phyloP scores from a whole-genome alignment of 1,140 invertebrate species.

The Sarcophaga peregrina region DNA sequence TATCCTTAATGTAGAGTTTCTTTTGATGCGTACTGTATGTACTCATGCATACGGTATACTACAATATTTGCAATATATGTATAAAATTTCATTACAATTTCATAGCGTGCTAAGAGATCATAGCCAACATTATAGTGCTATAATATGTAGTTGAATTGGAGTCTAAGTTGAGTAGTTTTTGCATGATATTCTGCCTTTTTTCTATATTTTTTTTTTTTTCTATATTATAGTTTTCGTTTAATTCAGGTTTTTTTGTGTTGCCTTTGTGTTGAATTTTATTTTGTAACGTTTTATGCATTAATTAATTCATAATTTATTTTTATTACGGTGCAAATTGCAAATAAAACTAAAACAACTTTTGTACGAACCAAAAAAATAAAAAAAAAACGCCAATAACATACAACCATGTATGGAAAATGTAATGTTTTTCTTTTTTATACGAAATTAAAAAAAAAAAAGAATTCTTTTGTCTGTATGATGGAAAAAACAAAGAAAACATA shows the following conservation, averaged over 20 bases:
- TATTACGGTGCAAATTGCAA: conserved; percentile 62
- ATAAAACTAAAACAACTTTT: conserved; percentile 44
- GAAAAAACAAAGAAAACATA: too few species aligned
- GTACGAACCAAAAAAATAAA: too few species aligned
- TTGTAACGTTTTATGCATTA: conserved; percentile 51
- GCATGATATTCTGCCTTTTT: not conserved
- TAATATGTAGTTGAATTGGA: not conserved
- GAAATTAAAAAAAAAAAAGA: too few species aligned
- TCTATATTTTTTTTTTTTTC: too few species aligned
- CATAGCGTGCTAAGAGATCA: conserved; percentile 34
- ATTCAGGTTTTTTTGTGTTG: not conserved
- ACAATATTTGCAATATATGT: too few species aligned
- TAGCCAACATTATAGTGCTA: not conserved
- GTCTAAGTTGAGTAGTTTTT: conserved; percentile 23
- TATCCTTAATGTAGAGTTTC: too few species aligned
- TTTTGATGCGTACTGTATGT: too few species aligned
- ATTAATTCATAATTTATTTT: conserved; percentile 60
- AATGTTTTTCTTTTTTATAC: too few species aligned
- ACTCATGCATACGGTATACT: too few species aligned
- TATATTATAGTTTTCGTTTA: not conserved
- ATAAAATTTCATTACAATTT: conserved; percentile 32
- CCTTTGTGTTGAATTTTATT: conserved; percentile 23
- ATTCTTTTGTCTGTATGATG: too few species aligned
- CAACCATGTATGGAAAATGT: not conserved
- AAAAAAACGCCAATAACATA: not conserved